Evolutionary conservation across 2,888 invertebrate species (phyloP).

Genomic region (Melinaea menophilus): DNA sequence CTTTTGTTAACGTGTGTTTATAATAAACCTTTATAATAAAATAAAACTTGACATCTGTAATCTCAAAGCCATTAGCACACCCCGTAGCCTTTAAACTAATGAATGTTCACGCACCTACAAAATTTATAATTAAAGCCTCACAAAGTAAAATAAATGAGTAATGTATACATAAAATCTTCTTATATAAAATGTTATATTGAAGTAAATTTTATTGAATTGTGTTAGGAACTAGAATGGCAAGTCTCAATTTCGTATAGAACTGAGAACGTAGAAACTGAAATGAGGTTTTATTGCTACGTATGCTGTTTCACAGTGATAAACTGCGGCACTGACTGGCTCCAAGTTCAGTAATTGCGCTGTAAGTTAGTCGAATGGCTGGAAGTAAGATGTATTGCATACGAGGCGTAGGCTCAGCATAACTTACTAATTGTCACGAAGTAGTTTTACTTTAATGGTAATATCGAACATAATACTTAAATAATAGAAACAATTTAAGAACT

Average conservation of each 20-base stretch:
- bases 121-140: conserved; percentile 16
- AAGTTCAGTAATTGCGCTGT: conserved; percentile 32
- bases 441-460: background rate
- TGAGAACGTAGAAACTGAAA: conserved; percentile 11
- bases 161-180: conserved; percentile 5
- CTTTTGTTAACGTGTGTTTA: no score
- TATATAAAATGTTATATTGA: conserved; percentile 10
- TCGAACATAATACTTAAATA: background rate
- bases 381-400: conserved; percentile 27
- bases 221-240: conserved; percentile 19
- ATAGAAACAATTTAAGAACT: no score
- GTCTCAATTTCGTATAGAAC: conserved; percentile 14
- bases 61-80: background rate
- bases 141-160: conserved; percentile 22
- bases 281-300: conserved; percentile 31
- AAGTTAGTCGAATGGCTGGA: conserved; percentile 23
- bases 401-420: conserved; percentile 9
- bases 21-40: background rate
- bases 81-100: background rate
- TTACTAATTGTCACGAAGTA: background rate
- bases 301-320: conserved; percentile 35
- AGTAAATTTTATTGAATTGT: conserved; percentile 13
- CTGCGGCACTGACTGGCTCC: conserved; percentile 28
- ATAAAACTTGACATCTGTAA: background rate
- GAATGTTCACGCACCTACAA: conserved; percentile 7